Base-by-base conservation (phyloP, 2,113 vertebrate species). In the Aphelocoma coerulescens region DNA sequence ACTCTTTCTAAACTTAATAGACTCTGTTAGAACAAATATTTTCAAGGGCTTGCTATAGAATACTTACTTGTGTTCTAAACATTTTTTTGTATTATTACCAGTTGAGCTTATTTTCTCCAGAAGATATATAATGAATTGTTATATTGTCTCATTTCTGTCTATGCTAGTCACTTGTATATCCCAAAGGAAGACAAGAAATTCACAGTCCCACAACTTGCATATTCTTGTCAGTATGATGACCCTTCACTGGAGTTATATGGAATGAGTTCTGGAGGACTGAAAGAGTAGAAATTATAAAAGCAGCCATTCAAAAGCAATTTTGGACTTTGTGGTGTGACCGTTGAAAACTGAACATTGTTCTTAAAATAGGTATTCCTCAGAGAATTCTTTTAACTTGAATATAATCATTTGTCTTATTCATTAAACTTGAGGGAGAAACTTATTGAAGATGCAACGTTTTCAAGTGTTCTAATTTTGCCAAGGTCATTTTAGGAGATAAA, bases 401-500 rank as follows among this genome's bases (percentile, higher is more conserved):
- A 37, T 67, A 89, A 82, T 95, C 58, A 73, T 86, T 71, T 81
- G n/a, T 37, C 65, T 92, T 16, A 16, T 89, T 74, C 2, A 3
- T 83, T 96, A 91, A 91, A 88, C 32, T 41, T 73, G 10, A 82
- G 18, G 28, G 75, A 85, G 51, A 87, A 88, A 41, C 15, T 82
- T 74, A 55, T 6, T 91, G 75, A 86, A 68, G 58, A 88, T 57
- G 71, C 23, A 88, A 82, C 11, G 71, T 90, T 90, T 93, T 91
- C 39, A 79, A 89, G 58, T 33, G 59, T 74, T 91, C 58, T 87
- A 77, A 78, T 91, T 95, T 91, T 91, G 13, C 32, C 69, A 86
- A 92, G 79, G 89, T 94, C 73, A 69, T 63, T 97, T 90, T 57
- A 37, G 18, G 41, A 96, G 46, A 80, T 9, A 46, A 54, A 88